Evolutionary conservation across 37 sponge, comb jelly and placozoan species (phyloP), one percentile per base, ranked within the genome.

Genomic region (Oscarella lobularis): DNA sequence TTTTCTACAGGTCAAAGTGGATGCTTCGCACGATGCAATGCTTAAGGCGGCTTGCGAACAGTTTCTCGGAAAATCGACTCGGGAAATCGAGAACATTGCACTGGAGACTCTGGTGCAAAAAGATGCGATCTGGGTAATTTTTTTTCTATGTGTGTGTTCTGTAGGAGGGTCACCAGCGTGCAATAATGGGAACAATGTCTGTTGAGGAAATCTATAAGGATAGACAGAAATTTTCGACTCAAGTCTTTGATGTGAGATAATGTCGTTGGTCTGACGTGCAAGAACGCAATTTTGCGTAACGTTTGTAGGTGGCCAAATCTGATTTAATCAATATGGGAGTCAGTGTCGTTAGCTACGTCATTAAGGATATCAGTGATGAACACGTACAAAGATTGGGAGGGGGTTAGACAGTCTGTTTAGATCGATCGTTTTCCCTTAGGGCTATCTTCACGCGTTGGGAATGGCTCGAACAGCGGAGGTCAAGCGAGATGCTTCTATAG

Each of bases 171-270:
- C 82, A 81, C 38, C 82, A 81, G 39, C 67, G 82, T 34, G 82
- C 82, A 20, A 81, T 81, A 5, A 81, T 81, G 82, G 82, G 82
- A 34, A 81, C 82, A 37, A 81, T 81, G 82, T 72, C 82, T 3
- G 82, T 81, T 32, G 82, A 81, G 74, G 81, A 80, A 4, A 80
- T 80, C 27, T 80, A 80, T 40, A 40, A 72, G 40, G 41, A 80
- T 72, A 38, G 81, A 67, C 73, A 71, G 33, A 41, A 65, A 20
- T 80, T 80, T 40, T 80, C 81, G 40, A 67, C 73, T 71, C 73
- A 73, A 80, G 81, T 80, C 3, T 74, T 73, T 9, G 35, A 74
- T 72, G 79, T 78, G 37, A 48, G 20, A 27, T 27, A 48, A 48
- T n/a, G n/a, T n/a, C n/a, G n/a, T n/a, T n/a, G n/a, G n/a, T n/a